Evolutionary conservation across 2,888 invertebrate genomes (phyloP), one percentile per base, ranked within the genome.

Genomic region (Nemotelus nigrinus): DNA sequence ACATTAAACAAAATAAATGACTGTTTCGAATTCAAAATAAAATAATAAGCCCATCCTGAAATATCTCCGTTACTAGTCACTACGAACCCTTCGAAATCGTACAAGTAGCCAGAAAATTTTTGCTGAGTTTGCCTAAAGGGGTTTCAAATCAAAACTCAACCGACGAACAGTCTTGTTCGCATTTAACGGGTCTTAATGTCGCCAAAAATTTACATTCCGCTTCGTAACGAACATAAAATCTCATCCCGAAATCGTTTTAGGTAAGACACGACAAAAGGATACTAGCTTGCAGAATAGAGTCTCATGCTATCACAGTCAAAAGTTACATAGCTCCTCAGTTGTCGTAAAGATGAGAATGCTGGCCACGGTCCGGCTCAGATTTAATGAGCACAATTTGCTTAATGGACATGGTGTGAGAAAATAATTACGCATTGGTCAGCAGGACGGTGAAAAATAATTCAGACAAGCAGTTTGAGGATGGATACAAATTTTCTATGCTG

Each of bases 361-460:
- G 60, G 48, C 74, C 74, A 60, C 41, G 8, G 72, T 74, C 63
- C 55, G 53, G 74, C 63, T 45, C 48, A n/a, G 74, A 60, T 74
- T 74, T 74, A 74, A 74, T 74, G 74, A 74, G 74, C 74, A 74
- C 74, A 74, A 74, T 74, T 74, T 74, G 74, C 50, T 74, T 48
- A 74, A 74, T 74, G 48, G 60, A 60, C 48, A 63, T 48, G 74
- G 74, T 60, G 63, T 60, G 74, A 44, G 74, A 63, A 74, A 74
- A 74, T 74, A 74, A 74, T 74, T 74, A 74, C 74, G 74, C 74
- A 60, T 39, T 74, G 74, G 74, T 74, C 74, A 74, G 74, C 74
- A 74, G 63, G 74, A 60, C 74, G 10, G 74, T 63, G 48, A 74
- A 74, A 74, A 74, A 74, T 74, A 60, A 60, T 25, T 74, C 48